These are phyloP conservation scores for Myotis vivesi DNA, from an alignment of 2,797 vertebrate species.

Conservation along the genomic window DNA sequence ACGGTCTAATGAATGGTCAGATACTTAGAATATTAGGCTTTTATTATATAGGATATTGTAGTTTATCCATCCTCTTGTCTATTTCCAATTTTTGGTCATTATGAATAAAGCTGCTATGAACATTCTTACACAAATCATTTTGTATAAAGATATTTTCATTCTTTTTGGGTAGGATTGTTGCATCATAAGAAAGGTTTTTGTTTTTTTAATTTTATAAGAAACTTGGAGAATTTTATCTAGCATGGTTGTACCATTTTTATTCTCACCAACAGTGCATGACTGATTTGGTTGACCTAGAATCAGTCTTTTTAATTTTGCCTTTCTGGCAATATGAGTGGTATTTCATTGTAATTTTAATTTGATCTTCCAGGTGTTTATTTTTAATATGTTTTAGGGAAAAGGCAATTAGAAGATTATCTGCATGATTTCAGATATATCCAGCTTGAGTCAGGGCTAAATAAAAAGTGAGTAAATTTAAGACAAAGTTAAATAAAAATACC, in stretches of 20 bases:
- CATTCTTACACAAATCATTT: background rate
- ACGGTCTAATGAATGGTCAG: too few species aligned
- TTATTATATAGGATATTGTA: background rate
- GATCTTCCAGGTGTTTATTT: background rate
- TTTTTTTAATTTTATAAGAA: conserved; percentile 10
- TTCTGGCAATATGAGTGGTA: background rate
- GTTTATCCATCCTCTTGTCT: background rate
- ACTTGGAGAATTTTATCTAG: background rate
- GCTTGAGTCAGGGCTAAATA: background rate
- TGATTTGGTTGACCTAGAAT: background rate
- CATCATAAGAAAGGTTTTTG: background rate
- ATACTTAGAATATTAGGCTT: too few species aligned
- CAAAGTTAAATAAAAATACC: conserved; percentile 3
- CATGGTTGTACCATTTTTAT: background rate
- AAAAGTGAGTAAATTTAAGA: background rate
- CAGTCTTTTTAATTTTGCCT: background rate
- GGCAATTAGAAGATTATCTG: background rate
- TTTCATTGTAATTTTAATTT: background rate
- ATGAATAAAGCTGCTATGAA: background rate
- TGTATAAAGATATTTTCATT: background rate
- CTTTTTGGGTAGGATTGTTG: background rate
- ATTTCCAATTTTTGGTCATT: background rate
- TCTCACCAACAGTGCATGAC: background rate
- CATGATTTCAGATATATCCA: background rate
- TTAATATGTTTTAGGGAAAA: conserved; percentile 10